These are phyloP conservation scores for Dromius quadrimaculatus DNA, from an alignment of 2,888 invertebrate species.

Conservation along the genomic window DNA sequence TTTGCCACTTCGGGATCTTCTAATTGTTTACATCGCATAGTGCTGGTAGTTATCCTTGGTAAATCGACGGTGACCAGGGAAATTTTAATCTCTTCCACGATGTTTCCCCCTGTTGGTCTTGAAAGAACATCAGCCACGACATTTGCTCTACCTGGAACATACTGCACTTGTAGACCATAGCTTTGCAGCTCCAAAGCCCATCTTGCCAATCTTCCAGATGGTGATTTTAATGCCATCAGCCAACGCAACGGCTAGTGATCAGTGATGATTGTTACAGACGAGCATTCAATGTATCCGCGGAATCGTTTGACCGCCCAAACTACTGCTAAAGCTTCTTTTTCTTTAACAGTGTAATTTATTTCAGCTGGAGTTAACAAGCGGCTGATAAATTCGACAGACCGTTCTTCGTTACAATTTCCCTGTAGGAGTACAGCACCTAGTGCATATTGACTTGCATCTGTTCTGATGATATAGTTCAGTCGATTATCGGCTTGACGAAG, in stretches of 20 bases:
- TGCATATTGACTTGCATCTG: slow-evolving; percentile 9
- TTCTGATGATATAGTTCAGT: too few relatives aligned
- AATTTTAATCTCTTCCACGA: not conserved
- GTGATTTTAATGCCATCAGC: slow-evolving; percentile 61
- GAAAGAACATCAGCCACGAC: slow-evolving; percentile 62
- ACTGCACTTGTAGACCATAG: slow-evolving; percentile 59
- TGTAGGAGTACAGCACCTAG: slow-evolving; percentile 22
- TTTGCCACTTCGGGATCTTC: not conserved
- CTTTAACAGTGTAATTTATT: slow-evolving; percentile 58
- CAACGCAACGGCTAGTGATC: slow-evolving; percentile 66
- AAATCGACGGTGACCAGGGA: too few relatives aligned
- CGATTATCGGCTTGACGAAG: slow-evolving; percentile 12
- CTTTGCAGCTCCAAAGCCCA: slow-evolving; percentile 63
- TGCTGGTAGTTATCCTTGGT: not conserved
- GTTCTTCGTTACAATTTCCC: slow-evolving; percentile 55
- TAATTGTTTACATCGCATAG: not conserved
- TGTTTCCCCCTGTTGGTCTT: slow-evolving; percentile 50
- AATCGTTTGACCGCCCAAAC: slow-evolving; percentile 60
- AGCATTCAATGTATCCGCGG: slow-evolving; percentile 61
- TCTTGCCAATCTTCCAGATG: slow-evolving; percentile 60
- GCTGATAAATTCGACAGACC: not conserved
- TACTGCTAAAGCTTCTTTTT: slow-evolving; percentile 55
- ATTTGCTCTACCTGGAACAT: slow-evolving; percentile 61
- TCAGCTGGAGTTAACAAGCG: not conserved
- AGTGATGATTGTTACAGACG: slow-evolving; percentile 60